Percentiles rank a stretch among this genome's conserved stretches.
Conservation (phyloP, 1,140 invertebrate species). For the Panonychus citri region DNA sequence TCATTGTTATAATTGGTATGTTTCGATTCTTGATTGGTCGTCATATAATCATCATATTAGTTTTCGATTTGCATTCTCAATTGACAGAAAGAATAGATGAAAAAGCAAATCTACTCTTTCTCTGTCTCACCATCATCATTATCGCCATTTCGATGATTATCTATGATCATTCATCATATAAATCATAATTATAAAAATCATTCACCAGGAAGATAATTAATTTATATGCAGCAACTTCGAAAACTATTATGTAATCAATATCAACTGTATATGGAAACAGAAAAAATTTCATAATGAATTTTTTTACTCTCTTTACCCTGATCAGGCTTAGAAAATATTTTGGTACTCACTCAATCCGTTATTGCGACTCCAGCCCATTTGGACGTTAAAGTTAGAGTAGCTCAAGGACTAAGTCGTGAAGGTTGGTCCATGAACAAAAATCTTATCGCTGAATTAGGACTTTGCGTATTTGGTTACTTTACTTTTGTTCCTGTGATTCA, state of each 20-base stretch:
- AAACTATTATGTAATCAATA: background rate
- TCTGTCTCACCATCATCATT: too few species aligned
- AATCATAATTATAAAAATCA: too few species aligned
- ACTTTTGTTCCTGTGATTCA: conserved; percentile 83
- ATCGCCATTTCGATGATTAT: too few species aligned
- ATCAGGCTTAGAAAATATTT: conserved; percentile 62
- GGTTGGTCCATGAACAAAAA: conserved; percentile 94
- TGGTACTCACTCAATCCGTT: conserved; percentile 81
- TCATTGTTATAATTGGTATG: conserved; percentile 60
- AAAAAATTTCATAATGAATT: background rate
- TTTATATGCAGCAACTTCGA: too few species aligned
- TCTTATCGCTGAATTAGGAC: conserved; percentile 68
- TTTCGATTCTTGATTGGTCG: background rate
- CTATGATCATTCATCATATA: too few species aligned
- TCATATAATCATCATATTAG: background rate
- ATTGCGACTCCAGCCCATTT: conserved; percentile 69
- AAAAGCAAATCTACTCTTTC: too few species aligned
- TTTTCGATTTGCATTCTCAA: background rate
- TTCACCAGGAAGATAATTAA: too few species aligned
- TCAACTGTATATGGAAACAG: background rate
- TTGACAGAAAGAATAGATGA: too few species aligned
- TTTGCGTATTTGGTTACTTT: conserved; percentile 66
- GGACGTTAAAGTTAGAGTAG: conserved; percentile 77
- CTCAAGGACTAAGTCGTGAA: conserved; percentile 75
- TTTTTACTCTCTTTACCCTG: background rate